Percentiles rank a stretch among this genome's conserved stretches.
Evolutionary conservation across 2,113 vertebrate genomes (phyloP).

Genomic region (Hiodon tergisus): DNA sequence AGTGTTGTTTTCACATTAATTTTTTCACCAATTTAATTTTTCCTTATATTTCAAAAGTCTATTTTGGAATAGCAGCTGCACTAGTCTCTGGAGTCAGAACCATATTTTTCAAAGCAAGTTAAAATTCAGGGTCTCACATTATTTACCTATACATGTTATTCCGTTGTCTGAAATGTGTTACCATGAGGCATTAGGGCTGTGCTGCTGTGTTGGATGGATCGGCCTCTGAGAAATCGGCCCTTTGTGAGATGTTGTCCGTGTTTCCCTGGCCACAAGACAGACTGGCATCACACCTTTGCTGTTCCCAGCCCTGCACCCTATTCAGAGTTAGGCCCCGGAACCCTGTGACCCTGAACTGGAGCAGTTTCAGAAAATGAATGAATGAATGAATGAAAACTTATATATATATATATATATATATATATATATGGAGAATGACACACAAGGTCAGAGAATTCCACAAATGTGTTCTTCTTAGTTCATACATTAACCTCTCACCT

Average conservation of each 20-base stretch:
- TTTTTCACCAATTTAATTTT: not conserved
- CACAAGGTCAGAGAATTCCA: constrained; percentile 1
- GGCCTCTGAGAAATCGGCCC: too few relatives aligned
- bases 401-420: too few relatives aligned
- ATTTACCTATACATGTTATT: too few relatives aligned
- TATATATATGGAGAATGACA: not conserved
- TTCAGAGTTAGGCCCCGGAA: too few relatives aligned
- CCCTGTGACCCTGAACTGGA: too few relatives aligned
- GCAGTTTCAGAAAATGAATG: too few relatives aligned
- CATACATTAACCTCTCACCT: constrained; percentile 1
- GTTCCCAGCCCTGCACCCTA: too few relatives aligned
- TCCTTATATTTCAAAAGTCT: not conserved
- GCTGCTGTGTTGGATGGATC: too few relatives aligned
- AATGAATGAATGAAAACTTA: too few relatives aligned
- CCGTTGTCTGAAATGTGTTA: not conserved
- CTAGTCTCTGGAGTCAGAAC: not conserved
- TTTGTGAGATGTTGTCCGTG: too few relatives aligned
- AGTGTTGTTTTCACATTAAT: not conserved
- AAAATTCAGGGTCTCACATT: not conserved
- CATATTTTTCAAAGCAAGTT: not conserved
- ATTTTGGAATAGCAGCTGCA: constrained; percentile 5
- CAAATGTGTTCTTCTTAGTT: not conserved
- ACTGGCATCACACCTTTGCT: too few relatives aligned
- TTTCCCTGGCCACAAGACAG: too few relatives aligned
- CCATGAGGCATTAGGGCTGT: not conserved